phyloP scores from a whole-genome alignment of 37 sponge, comb jelly and placozoan genomes.

The Chondrosia reniformis region DNA sequence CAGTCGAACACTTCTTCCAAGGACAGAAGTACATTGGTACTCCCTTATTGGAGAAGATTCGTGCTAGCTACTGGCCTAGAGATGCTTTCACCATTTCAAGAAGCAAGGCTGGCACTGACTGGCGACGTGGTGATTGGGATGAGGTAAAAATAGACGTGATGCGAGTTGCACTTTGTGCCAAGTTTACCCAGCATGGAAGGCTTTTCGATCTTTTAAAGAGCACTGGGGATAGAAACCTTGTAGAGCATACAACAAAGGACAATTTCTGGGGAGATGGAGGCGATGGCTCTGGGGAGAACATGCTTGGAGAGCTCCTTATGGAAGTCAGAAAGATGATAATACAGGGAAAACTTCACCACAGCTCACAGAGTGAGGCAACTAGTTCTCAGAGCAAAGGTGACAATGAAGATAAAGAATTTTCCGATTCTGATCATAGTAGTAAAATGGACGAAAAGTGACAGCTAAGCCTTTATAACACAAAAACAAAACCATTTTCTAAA shows the following conservation, averaged over 20 bases:
- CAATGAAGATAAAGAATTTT: no score
- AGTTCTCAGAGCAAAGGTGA: no score
- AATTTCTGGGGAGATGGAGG: slow-evolving; percentile 27
- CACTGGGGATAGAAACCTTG: slow-evolving; percentile 1
- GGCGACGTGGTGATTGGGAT: slow-evolving; percentile 4
- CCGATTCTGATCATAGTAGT: no score
- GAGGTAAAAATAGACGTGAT: slow-evolving; percentile 14
- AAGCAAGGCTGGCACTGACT: background rate
- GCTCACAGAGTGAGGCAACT: no score
- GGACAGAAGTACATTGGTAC: slow-evolving; percentile 72
- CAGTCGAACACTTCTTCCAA: slow-evolving; percentile 70
- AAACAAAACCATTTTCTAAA: no score
- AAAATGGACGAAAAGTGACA: no score
- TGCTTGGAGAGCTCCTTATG: slow-evolving; percentile 5
- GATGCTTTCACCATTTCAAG: slow-evolving; percentile 8
- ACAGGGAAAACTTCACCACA: no score
- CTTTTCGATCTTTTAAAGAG: background rate
- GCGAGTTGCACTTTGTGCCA: background rate
- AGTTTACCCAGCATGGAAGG: background rate
- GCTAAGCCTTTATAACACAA: no score
- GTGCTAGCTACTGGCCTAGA: background rate
- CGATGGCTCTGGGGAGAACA: slow-evolving; percentile 5
- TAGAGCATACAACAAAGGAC: slow-evolving; percentile 18
- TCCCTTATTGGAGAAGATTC: background rate
- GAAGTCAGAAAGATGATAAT: no score